A percentile compares a stretch with the other conserved stretches of the same genome.
These are phyloP conservation scores for Aldrovandia affinis DNA, from an alignment of 2,797 vertebrate species.

Conservation along the genomic window DNA sequence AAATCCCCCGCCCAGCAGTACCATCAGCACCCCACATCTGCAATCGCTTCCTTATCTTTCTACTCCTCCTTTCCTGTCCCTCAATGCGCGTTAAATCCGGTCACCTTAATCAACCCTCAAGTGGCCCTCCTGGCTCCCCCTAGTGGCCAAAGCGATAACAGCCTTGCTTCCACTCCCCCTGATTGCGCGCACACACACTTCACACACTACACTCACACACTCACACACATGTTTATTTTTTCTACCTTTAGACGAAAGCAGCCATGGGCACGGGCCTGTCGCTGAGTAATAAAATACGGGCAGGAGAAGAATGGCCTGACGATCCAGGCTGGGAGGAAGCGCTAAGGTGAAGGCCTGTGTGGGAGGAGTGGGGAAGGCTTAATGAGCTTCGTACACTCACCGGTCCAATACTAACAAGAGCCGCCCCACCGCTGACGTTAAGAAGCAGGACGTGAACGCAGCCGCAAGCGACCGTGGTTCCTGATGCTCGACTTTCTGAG, in stretches of 20 bases:
- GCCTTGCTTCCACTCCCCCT: conserved; percentile 72
- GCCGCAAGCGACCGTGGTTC: conserved; percentile 19
- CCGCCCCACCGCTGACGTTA: conserved; percentile 7
- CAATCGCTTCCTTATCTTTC: conserved; percentile 22
- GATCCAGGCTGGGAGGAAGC: conserved; percentile 19
- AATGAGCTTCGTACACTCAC: not conserved
- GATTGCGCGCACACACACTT: too few relatives aligned
- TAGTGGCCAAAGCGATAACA: conserved; percentile 58
- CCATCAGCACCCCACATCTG: conserved; percentile 71
- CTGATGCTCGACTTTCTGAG: conserved; percentile 25
- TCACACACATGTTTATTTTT: too few relatives aligned
- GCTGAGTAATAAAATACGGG: not conserved
- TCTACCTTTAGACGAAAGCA: conserved; percentile 57
- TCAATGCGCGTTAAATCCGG: too few relatives aligned
- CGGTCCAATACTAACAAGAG: conserved; percentile 20
- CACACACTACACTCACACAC: too few relatives aligned
- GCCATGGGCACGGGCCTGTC: conserved; percentile 39
- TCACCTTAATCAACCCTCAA: conserved; percentile 34
- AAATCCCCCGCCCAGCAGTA: too few relatives aligned
- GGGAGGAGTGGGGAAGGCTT: not conserved
- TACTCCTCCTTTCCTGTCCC: too few relatives aligned
- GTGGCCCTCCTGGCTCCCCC: conserved; percentile 56
- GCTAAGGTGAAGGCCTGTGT: not conserved
- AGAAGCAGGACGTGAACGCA: not conserved
- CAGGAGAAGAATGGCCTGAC: conserved; percentile 11